A percentile compares a stretch with the other conserved stretches of the same genome.
Evolutionary conservation across 37 sponge, comb jelly and placozoan species (phyloP).

Genomic region (Tethya wilhelma): DNA sequence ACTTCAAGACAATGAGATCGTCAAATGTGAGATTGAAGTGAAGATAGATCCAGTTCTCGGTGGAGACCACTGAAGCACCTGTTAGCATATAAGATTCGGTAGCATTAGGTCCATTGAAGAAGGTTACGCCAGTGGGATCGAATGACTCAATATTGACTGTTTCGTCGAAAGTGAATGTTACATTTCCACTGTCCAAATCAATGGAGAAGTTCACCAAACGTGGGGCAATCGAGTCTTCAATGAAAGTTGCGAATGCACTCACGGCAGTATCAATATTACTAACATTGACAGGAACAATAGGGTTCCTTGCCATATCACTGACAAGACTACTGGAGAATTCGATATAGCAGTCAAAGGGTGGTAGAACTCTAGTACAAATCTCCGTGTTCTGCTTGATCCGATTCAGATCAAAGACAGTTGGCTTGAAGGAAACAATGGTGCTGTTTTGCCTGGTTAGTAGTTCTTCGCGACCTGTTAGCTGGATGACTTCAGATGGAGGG

Average conservation of each 20-base stretch:
- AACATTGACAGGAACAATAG: slow-evolving; percentile 36
- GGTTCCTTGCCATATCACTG: slow-evolving; percentile 75
- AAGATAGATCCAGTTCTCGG: slow-evolving; percentile 75
- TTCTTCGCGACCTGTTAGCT: slow-evolving; percentile 62
- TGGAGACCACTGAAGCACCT: slow-evolving; percentile 35
- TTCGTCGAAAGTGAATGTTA: slow-evolving; percentile 86
- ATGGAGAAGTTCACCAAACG: slow-evolving; percentile 76
- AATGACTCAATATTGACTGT: slow-evolving; percentile 71
- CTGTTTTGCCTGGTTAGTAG: slow-evolving; percentile 50
- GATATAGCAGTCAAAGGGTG: slow-evolving; percentile 68
- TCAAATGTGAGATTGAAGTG: slow-evolving; percentile 56
- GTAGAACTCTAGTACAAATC: slow-evolving; percentile 40
- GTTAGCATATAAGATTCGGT: slow-evolving; percentile 71
- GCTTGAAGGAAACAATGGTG: slow-evolving; percentile 58
- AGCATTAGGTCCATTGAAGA: slow-evolving; percentile 41
- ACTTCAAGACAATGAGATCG: slow-evolving; percentile 72
- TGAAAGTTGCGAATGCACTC: slow-evolving; percentile 8
- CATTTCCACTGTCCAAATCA: slow-evolving; percentile 64
- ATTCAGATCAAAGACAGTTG: slow-evolving; percentile 68
- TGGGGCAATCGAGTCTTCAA: slow-evolving; percentile 65
- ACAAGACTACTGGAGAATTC: slow-evolving; percentile 53
- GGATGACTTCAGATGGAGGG: slow-evolving; percentile 15
- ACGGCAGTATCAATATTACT: not conserved
- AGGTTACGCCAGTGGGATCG: slow-evolving; percentile 78
- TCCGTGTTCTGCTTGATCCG: slow-evolving; percentile 67